A percentile compares a stretch with the other conserved stretches of the same genome.
These are phyloP conservation scores for Aphelocoma coerulescens DNA, from an alignment of 2,113 vertebrate species.

Conservation along the genomic window DNA sequence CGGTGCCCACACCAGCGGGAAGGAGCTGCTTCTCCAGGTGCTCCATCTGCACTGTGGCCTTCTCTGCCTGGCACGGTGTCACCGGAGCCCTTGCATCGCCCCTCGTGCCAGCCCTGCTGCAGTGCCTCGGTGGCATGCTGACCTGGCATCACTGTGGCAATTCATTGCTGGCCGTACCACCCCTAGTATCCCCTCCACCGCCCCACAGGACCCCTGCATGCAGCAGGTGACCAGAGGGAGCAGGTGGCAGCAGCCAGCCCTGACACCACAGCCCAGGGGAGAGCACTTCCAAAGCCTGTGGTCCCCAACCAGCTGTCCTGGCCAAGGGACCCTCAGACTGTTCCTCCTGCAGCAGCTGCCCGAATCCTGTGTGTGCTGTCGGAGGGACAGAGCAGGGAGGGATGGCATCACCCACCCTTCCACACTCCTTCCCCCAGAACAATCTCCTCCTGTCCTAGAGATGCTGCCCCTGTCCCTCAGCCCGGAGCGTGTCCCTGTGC, in stretches of 20 bases:
- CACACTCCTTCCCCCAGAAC: background rate
- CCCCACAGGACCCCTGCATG: rapidly evolving
- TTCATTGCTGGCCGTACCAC: background rate
- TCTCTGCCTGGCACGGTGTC: rapidly evolving
- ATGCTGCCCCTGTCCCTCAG: background rate
- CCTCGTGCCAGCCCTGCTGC: background rate
- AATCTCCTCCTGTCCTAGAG: background rate
- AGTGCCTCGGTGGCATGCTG: rapidly evolving
- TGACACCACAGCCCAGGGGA: rapidly evolving
- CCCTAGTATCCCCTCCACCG: background rate
- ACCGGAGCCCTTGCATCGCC: rapidly evolving
- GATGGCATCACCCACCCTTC: rapidly evolving
- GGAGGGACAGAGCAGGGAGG: background rate
- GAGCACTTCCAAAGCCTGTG: background rate
- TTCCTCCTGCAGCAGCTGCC: background rate
- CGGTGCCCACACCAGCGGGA: rapidly evolving
- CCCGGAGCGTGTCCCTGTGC: rapidly evolving
- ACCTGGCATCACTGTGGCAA: rapidly evolving
- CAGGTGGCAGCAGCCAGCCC: background rate
- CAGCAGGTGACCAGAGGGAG: rapidly evolving
- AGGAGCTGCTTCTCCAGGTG: background rate
- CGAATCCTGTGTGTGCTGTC: background rate
- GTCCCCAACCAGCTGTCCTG: background rate
- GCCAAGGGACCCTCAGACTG: no score
- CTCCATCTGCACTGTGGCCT: rapidly evolving